These are phyloP conservation scores for Idaea straminata DNA, from an alignment of 2,888 invertebrate genomes.

Conservation along the genomic window DNA sequence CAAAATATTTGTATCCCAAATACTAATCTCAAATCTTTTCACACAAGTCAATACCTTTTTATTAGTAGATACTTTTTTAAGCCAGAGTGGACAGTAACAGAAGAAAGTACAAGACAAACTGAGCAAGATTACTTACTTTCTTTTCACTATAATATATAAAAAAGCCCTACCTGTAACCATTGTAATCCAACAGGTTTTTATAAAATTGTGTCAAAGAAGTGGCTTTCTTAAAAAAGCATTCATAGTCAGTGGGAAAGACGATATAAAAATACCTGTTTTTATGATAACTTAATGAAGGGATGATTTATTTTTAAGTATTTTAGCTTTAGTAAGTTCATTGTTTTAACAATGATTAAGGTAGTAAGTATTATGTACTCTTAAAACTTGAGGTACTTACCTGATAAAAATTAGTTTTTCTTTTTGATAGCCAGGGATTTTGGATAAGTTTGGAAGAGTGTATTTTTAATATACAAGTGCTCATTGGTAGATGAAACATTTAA, in stretches of 20 bases:
- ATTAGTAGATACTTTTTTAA: neutral
- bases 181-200: slow-evolving; percentile 2
- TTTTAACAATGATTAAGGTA: too few species aligned
- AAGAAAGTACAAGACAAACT: slow-evolving; percentile 1
- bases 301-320: neutral
- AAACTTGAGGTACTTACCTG: too few species aligned
- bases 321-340: neutral
- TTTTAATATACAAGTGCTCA: too few species aligned
- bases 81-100: neutral
- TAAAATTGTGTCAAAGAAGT: neutral
- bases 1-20: too few species aligned
- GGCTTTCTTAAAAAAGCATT: neutral
- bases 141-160: neutral
- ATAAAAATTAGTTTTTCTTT: too few species aligned
- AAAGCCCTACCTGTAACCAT: neutral
- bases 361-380: too few species aligned
- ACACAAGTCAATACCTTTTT: too few species aligned
- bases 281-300: neutral
- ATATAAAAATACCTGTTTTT: neutral
- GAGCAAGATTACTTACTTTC: neutral
- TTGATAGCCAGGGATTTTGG: too few species aligned
- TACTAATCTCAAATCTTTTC: too few species aligned
- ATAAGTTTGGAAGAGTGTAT: too few species aligned
- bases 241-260: neutral
- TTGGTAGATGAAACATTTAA: too few species aligned